Percentiles rank a stretch among this genome's conserved stretches.
Evolutionary conservation across 2,113 vertebrate species (phyloP).

Genomic region (Pandion haliaetus): DNA sequence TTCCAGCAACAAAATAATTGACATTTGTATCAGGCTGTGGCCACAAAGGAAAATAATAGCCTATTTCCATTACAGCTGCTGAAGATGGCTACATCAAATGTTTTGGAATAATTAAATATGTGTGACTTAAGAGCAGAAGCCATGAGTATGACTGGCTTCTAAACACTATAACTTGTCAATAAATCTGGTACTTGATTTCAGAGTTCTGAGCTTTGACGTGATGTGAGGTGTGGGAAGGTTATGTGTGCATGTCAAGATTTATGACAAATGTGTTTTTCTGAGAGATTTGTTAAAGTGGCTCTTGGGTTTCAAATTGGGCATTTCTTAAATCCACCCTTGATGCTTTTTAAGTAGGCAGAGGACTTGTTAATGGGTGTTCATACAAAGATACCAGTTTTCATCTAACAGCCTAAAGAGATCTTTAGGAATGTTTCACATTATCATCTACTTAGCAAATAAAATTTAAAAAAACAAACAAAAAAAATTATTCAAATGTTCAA

Average conservation of each 20-base stretch:
- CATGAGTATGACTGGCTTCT: background rate
- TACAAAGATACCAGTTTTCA: background rate
- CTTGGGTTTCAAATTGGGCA: background rate
- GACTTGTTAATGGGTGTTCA: background rate
- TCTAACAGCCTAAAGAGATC: background rate
- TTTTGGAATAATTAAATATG: background rate
- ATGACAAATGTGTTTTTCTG: rapidly evolving
- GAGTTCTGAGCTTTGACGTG: background rate
- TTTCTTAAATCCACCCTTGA: background rate
- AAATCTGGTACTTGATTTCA: slow-evolving; percentile 41
- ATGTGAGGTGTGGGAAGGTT: background rate
- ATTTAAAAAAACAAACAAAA: no score
- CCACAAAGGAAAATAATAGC: background rate
- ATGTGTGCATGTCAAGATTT: background rate
- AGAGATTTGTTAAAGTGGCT: background rate
- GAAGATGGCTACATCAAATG: background rate
- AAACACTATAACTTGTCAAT: slow-evolving; percentile 48
- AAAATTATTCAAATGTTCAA: background rate
- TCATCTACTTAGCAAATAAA: background rate
- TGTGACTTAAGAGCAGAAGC: background rate
- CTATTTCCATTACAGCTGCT: background rate
- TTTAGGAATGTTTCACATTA: background rate
- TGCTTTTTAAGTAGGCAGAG: background rate
- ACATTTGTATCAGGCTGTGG: background rate
- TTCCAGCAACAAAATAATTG: background rate